These are phyloP conservation scores for Drosophila nannoptera DNA, from an alignment of 1,140 invertebrate species.

Conservation along the genomic window DNA sequence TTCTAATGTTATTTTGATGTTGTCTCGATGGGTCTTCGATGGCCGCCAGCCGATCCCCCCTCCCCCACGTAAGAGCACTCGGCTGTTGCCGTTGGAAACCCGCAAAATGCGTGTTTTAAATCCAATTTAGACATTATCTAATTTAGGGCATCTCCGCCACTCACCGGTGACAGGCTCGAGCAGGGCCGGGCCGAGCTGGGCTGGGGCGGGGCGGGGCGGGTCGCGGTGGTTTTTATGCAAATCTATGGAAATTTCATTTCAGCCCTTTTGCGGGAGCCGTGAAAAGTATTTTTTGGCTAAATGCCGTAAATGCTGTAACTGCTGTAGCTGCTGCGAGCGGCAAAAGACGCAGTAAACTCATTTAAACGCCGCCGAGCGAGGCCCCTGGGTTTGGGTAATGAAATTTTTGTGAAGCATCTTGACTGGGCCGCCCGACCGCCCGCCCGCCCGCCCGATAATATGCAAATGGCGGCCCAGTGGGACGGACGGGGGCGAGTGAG, in stretches of 20 bases:
- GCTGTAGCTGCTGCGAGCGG: slow-evolving; percentile 59
- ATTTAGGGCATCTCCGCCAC: slow-evolving; percentile 69
- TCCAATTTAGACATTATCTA: slow-evolving; percentile 79
- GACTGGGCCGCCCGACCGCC: slow-evolving; percentile 24
- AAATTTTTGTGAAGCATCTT: slow-evolving; percentile 73
- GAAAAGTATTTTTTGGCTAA: slow-evolving; percentile 43
- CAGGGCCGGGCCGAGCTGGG: slow-evolving; percentile 24
- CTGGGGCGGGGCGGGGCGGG: slow-evolving; percentile 27
- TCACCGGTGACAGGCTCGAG: slow-evolving; percentile 29
- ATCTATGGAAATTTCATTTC: slow-evolving; percentile 77
- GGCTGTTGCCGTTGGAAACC: slow-evolving; percentile 58
- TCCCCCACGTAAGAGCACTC: background rate
- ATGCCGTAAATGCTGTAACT: slow-evolving; percentile 66
- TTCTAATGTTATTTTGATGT: slow-evolving; percentile 76
- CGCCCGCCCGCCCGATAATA: slow-evolving; percentile 51
- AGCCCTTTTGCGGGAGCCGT: slow-evolving; percentile 45
- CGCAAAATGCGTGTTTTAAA: slow-evolving; percentile 79
- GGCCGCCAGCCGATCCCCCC: slow-evolving; percentile 39
- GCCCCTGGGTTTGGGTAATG: slow-evolving; percentile 64
- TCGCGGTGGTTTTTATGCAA: slow-evolving; percentile 63
- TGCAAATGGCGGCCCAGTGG: slow-evolving; percentile 63
- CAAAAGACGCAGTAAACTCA: slow-evolving; percentile 78
- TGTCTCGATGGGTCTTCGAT: slow-evolving; percentile 72
- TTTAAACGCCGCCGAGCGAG: slow-evolving; percentile 67
- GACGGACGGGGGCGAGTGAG: slow-evolving; percentile 19